phyloP scores from a whole-genome alignment of 1,140 invertebrate genomes.

The Brachionus rubens region DNA sequence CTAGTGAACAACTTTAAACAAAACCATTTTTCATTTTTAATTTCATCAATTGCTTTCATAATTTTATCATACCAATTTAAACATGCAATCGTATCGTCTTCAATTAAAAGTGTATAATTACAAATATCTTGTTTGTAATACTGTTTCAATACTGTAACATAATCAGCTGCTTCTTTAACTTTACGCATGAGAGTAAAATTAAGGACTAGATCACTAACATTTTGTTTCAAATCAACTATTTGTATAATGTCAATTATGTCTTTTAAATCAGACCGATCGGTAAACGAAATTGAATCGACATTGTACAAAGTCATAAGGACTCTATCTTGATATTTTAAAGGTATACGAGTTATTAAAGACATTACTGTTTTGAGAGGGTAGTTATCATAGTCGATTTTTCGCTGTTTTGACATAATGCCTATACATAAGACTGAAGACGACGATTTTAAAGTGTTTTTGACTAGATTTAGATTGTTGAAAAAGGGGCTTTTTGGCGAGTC shows the following conservation, averaged over 20 bases:
- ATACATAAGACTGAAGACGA: neutral
- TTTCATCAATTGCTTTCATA: neutral
- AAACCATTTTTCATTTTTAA: constrained; percentile 31
- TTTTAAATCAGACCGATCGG: neutral
- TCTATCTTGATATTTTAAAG: constrained; percentile 18
- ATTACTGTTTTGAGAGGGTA: constrained; percentile 31
- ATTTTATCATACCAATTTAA: constrained; percentile 21
- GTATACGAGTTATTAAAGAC: neutral
- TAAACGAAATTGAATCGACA: neutral
- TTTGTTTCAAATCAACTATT: constrained; percentile 34
- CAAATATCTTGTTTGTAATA: constrained; percentile 12
- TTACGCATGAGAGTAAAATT: neutral
- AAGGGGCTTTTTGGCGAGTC: neutral
- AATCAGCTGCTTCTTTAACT: constrained; percentile 42
- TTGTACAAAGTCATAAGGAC: neutral
- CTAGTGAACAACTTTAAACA: constrained; percentile 43
- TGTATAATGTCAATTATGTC: neutral
- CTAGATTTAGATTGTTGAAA: neutral
- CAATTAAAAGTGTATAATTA: neutral
- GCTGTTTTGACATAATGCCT: constrained; percentile 28
- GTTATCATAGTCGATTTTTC: neutral
- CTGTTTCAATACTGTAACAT: constrained; percentile 7
- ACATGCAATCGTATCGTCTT: constrained; percentile 38
- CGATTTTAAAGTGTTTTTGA: neutral
- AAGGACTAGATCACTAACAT: neutral